Conservation (phyloP, 2,888 invertebrate genomes). For the Torymus tubicola region DNA sequence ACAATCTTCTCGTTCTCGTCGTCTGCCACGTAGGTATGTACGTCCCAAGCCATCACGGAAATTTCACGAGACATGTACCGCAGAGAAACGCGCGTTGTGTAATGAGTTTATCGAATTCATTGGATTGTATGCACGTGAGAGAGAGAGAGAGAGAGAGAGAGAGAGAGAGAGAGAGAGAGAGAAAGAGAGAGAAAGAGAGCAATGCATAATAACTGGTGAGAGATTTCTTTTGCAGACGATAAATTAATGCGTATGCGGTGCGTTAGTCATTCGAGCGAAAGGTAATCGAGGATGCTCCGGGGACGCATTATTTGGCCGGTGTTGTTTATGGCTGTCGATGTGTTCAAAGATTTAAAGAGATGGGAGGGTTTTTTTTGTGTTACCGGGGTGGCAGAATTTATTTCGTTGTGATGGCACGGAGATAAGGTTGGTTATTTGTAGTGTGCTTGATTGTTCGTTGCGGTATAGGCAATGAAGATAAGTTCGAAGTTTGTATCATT, state of each 20-base stretch:
- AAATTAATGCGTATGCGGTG: conserved; percentile 17
- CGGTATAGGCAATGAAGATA: too few relatives aligned
- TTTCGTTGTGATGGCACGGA: too few relatives aligned
- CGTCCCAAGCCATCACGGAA: too few relatives aligned
- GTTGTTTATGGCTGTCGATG: background rate
- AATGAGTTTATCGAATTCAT: conserved; percentile 50
- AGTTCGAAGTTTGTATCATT: too few relatives aligned
- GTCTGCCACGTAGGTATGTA: too few relatives aligned
- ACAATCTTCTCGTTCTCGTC: too few relatives aligned
- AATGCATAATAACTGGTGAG: too few relatives aligned
- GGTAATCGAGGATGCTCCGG: conserved; percentile 20
- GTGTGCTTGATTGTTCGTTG: too few relatives aligned
- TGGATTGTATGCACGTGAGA: conserved; percentile 40
- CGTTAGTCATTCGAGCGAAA: conserved; percentile 21
- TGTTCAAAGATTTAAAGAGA: conserved; percentile 7
- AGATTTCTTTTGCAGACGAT: conserved; percentile 7
- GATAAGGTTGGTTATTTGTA: too few relatives aligned
- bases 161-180: background rate
- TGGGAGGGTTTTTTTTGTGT: too few relatives aligned
- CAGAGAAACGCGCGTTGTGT: background rate
- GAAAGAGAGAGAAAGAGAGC: conserved; percentile 12
- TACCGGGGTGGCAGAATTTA: too few relatives aligned
- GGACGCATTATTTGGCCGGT: conserved; percentile 7
- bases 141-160: conserved; percentile 3
- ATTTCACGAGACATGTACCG: too few relatives aligned